Base-by-base conservation (phyloP, 2,888 invertebrate species). In the Meta bourneti region DNA sequence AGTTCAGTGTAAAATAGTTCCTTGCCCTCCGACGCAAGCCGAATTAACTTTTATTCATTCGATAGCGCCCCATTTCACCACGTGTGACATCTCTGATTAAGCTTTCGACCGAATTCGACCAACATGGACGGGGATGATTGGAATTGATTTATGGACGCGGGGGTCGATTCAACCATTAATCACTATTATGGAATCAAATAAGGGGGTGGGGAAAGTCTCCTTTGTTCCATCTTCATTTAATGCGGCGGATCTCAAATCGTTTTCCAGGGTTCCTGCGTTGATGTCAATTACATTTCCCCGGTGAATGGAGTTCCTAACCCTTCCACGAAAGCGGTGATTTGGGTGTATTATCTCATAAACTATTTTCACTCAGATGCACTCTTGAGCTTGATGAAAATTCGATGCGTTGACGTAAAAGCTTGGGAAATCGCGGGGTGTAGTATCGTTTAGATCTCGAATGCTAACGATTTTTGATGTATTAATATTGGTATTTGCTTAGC, bases 151-250 rank as follows among this genome's bases (percentile, higher is more conserved):
- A 79, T 79, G 61, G 20, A 61, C 54, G 34, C 20, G 54, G 54
- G 61, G 69, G 61, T 20, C 61, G 20, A 79, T 61, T 79, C 79
- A 54, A 79, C 20, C 79, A 79, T 79, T 79, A 79, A 79, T 79
- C 79, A 79, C 61, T 69, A 79, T 61, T 61, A 61, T 61, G 61
- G 61, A 61, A 61, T 79, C 79, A 79, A 79, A 54, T 61, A 79
- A 61, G 79, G 79, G 52, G 52, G 72, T 19, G n/a, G 72, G 11
- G 51, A n/a, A 79, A 7, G 20, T 9, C 7, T 19, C 79, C 79
- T 61, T 79, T 79, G 79, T 79, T 79, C 61, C 13, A 61, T 79
- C 79, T 16, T 61, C 34, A 61, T 61, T 79, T 11, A 61, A 16
- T 20, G 5, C 13, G 7, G 61, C 34, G 34, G 34, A 34, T 34